These are phyloP conservation scores for Gadus chalcogrammus DNA, from an alignment of 2,113 vertebrate genomes.

Conservation along the genomic window DNA sequence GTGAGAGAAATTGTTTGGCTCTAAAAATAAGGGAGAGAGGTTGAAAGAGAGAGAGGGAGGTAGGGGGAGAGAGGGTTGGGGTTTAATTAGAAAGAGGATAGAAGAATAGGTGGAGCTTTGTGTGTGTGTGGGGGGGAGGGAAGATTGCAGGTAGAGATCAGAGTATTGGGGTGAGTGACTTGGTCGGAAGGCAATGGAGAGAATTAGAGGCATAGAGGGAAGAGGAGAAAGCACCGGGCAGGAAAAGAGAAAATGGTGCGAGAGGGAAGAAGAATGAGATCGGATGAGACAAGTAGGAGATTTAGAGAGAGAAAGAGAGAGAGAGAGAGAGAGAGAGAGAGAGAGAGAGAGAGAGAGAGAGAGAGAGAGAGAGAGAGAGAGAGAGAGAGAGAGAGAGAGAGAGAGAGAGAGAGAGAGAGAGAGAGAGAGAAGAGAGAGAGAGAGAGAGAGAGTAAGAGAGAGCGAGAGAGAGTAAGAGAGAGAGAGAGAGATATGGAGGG, in stretches of 20 bases:
- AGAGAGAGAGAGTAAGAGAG: too few species aligned
- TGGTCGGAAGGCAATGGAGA: constrained; percentile 21
- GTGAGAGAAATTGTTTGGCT: too few species aligned
- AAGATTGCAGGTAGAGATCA: constrained; percentile 21
- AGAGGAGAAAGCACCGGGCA: background rate
- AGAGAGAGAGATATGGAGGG: too few species aligned
- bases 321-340: constrained; percentile 11
- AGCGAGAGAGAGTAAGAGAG: too few species aligned
- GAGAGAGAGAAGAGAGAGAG: too few species aligned
- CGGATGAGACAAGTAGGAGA: constrained; percentile 43
- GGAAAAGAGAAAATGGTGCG: constrained; percentile 5
- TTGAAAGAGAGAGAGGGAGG: background rate
- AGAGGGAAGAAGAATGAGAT: constrained; percentile 38
- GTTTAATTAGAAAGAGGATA: background rate
- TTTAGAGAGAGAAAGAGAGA: constrained; percentile 45
- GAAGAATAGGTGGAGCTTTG: background rate
- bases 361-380: constrained; percentile 35
- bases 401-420: too few species aligned
- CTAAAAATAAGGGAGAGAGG: too few species aligned
- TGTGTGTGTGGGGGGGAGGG: background rate
- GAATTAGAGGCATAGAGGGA: constrained; percentile 13
- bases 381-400: background rate
- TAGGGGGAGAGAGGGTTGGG: constrained; percentile 6
- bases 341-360: too few species aligned
- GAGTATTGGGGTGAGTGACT: background rate